Evolutionary conservation across 2,888 invertebrate genomes (phyloP).

Genomic region (Achlya flavicornis): DNA sequence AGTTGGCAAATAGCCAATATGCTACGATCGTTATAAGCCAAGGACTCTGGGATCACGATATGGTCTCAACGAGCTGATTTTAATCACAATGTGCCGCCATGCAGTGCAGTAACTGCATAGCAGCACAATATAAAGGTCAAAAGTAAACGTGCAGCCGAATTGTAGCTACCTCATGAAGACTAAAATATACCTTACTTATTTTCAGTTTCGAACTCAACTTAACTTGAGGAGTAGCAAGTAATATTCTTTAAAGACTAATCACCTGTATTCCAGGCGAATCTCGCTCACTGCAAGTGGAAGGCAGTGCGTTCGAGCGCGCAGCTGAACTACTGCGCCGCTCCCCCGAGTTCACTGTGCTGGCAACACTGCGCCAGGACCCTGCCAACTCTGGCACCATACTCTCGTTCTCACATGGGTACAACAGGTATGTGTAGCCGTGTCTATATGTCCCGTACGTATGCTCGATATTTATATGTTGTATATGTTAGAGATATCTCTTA

Average conservation of each 20-base stretch:
- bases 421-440: conserved; percentile 81
- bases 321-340: conserved; percentile 87
- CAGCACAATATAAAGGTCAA: conserved; percentile 33
- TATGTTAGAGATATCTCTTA: background rate
- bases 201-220: too few relatives aligned
- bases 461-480: background rate
- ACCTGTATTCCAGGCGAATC: conserved; percentile 84
- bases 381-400: conserved; percentile 93
- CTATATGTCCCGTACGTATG: background rate
- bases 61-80: conserved; percentile 47
- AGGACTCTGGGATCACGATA: conserved; percentile 49
- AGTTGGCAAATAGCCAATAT: conserved; percentile 60
- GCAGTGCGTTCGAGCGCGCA: conserved; percentile 87
- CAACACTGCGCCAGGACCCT: conserved; percentile 90
- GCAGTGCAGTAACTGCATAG: too few relatives aligned
- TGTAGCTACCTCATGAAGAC: background rate
- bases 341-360: conserved; percentile 92
- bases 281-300: conserved; percentile 88
- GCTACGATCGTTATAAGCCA: conserved; percentile 56
- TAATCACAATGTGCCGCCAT: conserved; percentile 58
- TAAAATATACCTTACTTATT: too few relatives aligned
- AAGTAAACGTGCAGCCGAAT: conserved; percentile 3
- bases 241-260: background rate
- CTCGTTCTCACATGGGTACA: conserved; percentile 91
- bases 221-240: too few relatives aligned